Evolutionary conservation across 2,888 invertebrate species (phyloP).

Genomic region (Cephus sareptanus): DNA sequence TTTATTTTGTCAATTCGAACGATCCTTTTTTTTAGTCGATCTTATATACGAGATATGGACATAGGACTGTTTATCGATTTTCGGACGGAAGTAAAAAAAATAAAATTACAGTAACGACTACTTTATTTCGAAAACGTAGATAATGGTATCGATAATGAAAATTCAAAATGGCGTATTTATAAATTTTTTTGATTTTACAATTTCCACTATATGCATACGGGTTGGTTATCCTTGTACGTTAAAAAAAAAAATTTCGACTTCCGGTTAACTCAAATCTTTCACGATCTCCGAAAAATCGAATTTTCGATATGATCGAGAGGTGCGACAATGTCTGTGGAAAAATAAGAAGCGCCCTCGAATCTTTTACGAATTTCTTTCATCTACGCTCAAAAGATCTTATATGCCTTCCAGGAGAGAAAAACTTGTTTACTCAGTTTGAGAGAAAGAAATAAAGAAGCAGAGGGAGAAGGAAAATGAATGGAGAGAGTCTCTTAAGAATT

Average conservation of each 20-base stretch:
- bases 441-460: background rate
- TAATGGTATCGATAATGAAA: background rate
- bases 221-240: background rate
- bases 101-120: background rate
- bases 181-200: background rate
- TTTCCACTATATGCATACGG: background rate
- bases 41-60: background rate
- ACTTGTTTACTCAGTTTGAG: background rate
- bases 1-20: background rate
- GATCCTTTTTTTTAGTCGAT: background rate
- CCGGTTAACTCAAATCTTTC: too few relatives aligned
- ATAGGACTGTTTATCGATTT: background rate
- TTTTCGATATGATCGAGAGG: background rate
- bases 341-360: background rate
- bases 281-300: background rate
- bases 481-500: conserved; percentile 28
- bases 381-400: background rate
- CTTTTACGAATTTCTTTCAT: background rate
- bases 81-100: background rate
- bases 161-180: background rate
- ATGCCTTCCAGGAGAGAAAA: background rate
- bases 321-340: background rate
- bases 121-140: background rate
- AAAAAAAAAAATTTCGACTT: background rate
- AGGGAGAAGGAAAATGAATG: conserved; percentile 24